Base-by-base conservation (phyloP, 1,140 invertebrate species). In the Nixonia krombeini region DNA sequence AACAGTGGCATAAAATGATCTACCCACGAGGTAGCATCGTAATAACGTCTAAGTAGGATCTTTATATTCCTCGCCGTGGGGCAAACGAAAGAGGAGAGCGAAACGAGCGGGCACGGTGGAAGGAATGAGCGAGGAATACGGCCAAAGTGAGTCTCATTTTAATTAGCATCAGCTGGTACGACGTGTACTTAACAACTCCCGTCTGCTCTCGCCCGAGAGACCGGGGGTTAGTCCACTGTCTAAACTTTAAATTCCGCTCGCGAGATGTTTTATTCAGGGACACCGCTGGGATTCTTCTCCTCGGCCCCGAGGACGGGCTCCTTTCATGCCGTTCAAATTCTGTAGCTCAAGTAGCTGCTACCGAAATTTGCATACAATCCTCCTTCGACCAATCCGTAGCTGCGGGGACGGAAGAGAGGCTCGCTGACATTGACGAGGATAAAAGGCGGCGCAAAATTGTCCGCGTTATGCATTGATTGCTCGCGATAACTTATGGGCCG, bases 1-100 rank as follows among this genome's bases (percentile, higher is more conserved):
- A 74, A 72, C 78, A 72, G 76, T 80, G 77, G 78, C 79, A 74
- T 71, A 66, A 55, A 83, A 80, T 76, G 72, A 79, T 80, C 78
- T 73, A 58, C 73, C 79, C 76, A 76, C 67, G 72, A 79, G 77
- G 80, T 80, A 79, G 79, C 77, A 74, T 73, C 73, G 78, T 82
- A 84, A 83, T 83, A 84, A 79, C 75, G 76, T 78, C 76, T 81
- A 84, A 84, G 79, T 84, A 83, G 82, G 81, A 84, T 84, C 81
- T 83, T 84, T 84, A 83, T 83, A 84, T 83, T 83, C 81, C 72
- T 82, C 68, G 80, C 80, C 77, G 74, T 73, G 69, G 81, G 81
- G 80, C 75, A 79, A 55, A 56, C 49, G 58, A 46, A n/a, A 66
- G 59, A 46, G 37, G 37, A 51, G 9, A 66, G 50, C 58, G 51